These are phyloP conservation scores for Campylomormyrus tamandua DNA, from an alignment of 2,113 vertebrate species.

Conservation along the genomic window DNA sequence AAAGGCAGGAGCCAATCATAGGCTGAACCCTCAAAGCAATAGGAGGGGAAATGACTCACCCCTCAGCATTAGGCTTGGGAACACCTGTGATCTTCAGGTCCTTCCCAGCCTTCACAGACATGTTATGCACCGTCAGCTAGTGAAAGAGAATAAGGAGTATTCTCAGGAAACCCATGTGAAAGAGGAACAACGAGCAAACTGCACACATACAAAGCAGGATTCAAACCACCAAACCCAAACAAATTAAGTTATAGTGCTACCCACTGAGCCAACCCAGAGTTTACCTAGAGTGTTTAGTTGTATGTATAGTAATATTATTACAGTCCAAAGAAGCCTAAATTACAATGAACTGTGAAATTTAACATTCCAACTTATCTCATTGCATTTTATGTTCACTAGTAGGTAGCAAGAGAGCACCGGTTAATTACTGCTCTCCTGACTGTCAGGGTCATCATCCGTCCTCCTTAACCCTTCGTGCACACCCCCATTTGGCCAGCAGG, in stretches of 20 bases:
- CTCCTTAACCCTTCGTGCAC: too few relatives aligned
- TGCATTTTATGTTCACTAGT: neutral
- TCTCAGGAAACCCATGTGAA: neutral
- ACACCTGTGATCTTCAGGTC: constrained; percentile 56
- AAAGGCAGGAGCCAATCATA: too few relatives aligned
- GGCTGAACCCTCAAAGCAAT: neutral
- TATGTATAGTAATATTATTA: neutral
- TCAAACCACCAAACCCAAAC: neutral
- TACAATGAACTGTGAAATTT: neutral
- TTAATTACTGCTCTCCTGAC: neutral
- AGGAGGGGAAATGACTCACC: constrained; percentile 33
- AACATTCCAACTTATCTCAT: neutral
- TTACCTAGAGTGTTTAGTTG: neutral
- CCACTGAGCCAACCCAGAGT: neutral
- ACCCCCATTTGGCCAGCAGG: too few relatives aligned
- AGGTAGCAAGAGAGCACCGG: neutral
- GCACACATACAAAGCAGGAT: neutral
- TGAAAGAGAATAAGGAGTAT: neutral
- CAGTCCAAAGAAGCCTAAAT: neutral
- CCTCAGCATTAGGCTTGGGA: neutral
- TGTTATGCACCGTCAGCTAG: constrained; percentile 47
- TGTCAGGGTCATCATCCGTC: too few relatives aligned
- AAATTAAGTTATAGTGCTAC: neutral
- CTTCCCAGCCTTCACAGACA: constrained; percentile 58
- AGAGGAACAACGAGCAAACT: neutral